Conservation (phyloP, 2,888 invertebrate genomes). For the Stratiomys singularior region DNA sequence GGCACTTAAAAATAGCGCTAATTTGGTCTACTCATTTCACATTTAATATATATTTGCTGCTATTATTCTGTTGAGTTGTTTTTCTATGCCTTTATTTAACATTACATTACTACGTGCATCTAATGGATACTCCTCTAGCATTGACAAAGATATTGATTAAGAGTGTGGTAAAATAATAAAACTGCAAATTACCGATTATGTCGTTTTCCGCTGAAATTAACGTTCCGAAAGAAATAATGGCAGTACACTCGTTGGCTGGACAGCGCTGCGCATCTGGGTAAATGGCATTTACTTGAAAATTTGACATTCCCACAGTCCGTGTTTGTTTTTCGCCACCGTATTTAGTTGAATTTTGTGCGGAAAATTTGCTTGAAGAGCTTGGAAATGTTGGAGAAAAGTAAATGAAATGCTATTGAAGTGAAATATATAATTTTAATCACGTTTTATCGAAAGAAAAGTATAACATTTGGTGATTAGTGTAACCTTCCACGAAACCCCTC, state of each 20-base stretch:
- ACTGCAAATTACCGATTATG: neutral
- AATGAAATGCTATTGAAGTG: constrained; percentile 37
- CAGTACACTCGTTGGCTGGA: neutral
- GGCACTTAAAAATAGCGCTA: too few species aligned
- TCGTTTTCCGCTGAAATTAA: constrained; percentile 10
- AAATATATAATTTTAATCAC: constrained; percentile 11
- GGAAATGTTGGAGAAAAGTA: constrained; percentile 47
- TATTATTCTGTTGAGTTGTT: too few species aligned
- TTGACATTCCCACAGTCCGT: constrained; percentile 49
- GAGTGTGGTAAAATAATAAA: too few species aligned
- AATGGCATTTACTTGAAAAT: constrained; percentile 49
- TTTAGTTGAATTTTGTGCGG: constrained; percentile 45
- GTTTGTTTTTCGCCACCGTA: constrained; percentile 47
- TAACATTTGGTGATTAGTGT: constrained; percentile 25
- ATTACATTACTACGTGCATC: too few species aligned
- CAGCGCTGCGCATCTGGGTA: constrained; percentile 39
- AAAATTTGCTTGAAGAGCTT: constrained; percentile 35
- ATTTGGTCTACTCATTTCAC: too few species aligned
- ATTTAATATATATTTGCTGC: too few species aligned
- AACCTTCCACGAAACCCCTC: neutral
- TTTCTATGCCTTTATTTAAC: too few species aligned
- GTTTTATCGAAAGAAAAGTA: constrained; percentile 6
- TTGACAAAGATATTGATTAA: too few species aligned
- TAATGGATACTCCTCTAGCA: too few species aligned
- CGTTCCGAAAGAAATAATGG: neutral